Evolutionary conservation across 2,113 vertebrate genomes (phyloP).

Genomic region (Xenopus tropicalis): UCB_Xtro_10.0 CM004443.2:35293001-35293500

Average conservation of each 20-base stretch:
- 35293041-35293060: too few species aligned
- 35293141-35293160: not conserved
- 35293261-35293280: not conserved
- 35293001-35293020: too few species aligned
- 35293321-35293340: not conserved
- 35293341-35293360: not conserved
- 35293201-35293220: too few species aligned
- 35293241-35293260: not conserved
- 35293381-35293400: not conserved
- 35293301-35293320: not conserved
- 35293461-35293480: not conserved
- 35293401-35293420: not conserved
- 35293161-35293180: not conserved
- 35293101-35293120: not conserved
- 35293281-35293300: not conserved
- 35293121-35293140: too few species aligned
- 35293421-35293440: constrained; percentile 4
- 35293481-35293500: not conserved
- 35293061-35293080: not conserved
- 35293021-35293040: too few species aligned
- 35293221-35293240: not conserved
- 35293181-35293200: too few species aligned
- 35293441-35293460: not conserved
- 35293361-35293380: not conserved
- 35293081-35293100: not conserved